Conservation (phyloP, 2,797 vertebrate species). For the Ataeniobius toweri region DNA sequence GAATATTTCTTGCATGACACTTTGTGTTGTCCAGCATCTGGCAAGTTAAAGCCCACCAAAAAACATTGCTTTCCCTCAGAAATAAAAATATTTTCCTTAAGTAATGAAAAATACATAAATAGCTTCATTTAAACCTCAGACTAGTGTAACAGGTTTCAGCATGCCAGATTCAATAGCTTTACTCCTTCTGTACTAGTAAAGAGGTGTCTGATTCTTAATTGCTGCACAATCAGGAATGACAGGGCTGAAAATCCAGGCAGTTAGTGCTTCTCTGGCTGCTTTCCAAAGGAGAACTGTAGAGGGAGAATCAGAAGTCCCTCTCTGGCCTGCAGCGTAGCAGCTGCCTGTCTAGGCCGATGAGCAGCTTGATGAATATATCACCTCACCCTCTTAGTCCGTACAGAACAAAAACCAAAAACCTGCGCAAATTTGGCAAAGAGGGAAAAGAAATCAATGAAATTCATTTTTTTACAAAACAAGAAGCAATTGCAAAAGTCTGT, state of each 20-base stretch:
- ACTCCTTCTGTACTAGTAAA: not conserved
- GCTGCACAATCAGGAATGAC: slow-evolving; percentile 12
- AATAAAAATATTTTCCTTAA: not conserved
- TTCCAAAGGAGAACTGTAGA: slow-evolving; percentile 61
- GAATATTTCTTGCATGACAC: not conserved
- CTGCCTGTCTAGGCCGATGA: slow-evolving; percentile 62
- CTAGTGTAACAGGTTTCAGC: slow-evolving; percentile 15
- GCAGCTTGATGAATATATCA: slow-evolving; percentile 46
- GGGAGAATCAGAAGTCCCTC: slow-evolving; percentile 58
- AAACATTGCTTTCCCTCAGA: slow-evolving; percentile 10
- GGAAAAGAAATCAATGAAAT: not conserved
- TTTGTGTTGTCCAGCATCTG: not conserved
- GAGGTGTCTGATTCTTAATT: slow-evolving; percentile 8
- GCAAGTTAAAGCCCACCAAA: slow-evolving; percentile 19
- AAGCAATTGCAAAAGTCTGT: slow-evolving; percentile 38
- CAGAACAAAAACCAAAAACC: not conserved
- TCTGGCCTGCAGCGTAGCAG: slow-evolving; percentile 50
- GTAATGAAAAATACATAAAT: not conserved
- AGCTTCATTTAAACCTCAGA: slow-evolving; percentile 2
- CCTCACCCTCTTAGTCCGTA: slow-evolving; percentile 36
- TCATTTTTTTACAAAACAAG: not conserved
- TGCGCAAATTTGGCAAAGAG: not conserved
- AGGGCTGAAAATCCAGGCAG: slow-evolving; percentile 26
- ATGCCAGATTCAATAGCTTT: not conserved
- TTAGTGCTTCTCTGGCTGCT: slow-evolving; percentile 41